A percentile compares a stretch with the other conserved stretches of the same genome.
Evolutionary conservation across 2,113 vertebrate genomes (phyloP).

Genomic region (Elephas maximus): DNA sequence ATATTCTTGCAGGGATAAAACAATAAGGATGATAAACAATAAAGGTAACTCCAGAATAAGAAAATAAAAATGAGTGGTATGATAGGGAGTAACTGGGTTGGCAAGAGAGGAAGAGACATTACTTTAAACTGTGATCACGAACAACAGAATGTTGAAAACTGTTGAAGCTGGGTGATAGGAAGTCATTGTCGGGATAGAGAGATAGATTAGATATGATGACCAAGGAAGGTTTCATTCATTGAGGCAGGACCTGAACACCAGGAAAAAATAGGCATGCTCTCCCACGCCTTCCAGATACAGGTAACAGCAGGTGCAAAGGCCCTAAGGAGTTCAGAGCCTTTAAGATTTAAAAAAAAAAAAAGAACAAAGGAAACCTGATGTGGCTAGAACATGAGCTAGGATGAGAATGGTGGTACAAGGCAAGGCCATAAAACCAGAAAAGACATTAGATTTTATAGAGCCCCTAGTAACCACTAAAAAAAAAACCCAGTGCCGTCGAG

Average conservation of each 20-base stretch:
- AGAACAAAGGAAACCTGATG: background rate
- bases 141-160: background rate
- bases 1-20: background rate
- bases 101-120: background rate
- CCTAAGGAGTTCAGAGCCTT: background rate
- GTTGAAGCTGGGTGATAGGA: background rate
- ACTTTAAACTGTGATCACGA: background rate
- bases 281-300: background rate
- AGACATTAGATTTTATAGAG: background rate
- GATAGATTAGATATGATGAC: background rate
- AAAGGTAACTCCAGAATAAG: background rate
- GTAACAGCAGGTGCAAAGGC: background rate
- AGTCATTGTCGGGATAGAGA: background rate
- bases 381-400: too few species aligned
- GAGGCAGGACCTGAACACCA: background rate
- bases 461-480: background rate
- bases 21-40: background rate
- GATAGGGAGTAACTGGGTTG: background rate
- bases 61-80: background rate
- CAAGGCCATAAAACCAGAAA: background rate
- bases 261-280: background rate
- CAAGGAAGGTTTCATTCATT: background rate
- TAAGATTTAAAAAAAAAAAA: background rate
- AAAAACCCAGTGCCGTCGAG: too few species aligned
- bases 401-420: background rate